Percentiles rank a stretch among this genome's conserved stretches.
These are phyloP conservation scores for Sebastes oblongus DNA, from an alignment of 2,797 vertebrate genomes.

Conservation along the genomic window DNA sequence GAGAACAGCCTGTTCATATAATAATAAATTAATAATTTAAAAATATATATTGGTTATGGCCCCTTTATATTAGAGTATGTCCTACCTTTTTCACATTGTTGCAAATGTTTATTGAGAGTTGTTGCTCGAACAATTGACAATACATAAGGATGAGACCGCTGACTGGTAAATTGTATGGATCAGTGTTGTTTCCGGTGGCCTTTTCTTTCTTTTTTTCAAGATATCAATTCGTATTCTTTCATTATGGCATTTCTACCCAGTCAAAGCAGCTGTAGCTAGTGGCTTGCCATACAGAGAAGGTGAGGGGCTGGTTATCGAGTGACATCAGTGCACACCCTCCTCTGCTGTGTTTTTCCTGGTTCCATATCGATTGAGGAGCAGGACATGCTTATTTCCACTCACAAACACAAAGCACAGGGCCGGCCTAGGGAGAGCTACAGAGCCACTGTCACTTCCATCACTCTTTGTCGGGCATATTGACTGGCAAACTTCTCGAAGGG, in stretches of 20 bases:
- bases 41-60: not conserved
- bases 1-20: not conserved
- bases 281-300: not conserved
- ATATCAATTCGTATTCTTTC: not conserved
- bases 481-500: slow-evolving; percentile 44
- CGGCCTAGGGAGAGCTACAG: slow-evolving; percentile 13
- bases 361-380: not conserved
- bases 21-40: not conserved
- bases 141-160: not conserved
- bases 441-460: slow-evolving; percentile 26
- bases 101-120: not conserved
- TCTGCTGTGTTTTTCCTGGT: not conserved
- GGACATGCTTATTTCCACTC: not conserved
- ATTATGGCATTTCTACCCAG: not conserved
- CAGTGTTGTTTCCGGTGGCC: not conserved
- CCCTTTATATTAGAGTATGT: not conserved
- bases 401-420: not conserved
- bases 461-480: slow-evolving; percentile 46
- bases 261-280: not conserved
- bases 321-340: not conserved
- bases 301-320: not conserved
- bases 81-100: not conserved
- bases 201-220: not conserved
- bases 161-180: not conserved
- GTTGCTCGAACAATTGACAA: not conserved